A percentile compares a stretch with the other conserved stretches of the same genome.
phyloP scores from a whole-genome alignment of 2,888 invertebrate genomes.

The Phaedon cochleariae region DNA sequence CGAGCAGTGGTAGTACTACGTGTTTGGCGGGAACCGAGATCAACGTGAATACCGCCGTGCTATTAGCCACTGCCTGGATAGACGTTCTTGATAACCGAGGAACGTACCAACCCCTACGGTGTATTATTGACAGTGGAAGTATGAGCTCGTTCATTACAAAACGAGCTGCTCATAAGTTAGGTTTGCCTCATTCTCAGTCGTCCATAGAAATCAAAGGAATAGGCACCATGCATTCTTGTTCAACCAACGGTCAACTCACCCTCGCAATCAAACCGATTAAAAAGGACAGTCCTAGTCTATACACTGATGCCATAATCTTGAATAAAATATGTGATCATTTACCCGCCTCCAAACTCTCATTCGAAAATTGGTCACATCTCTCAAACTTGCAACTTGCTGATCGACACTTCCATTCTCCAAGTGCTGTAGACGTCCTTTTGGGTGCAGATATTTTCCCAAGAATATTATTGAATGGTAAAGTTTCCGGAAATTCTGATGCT shows the following conservation, averaged over 20 bases:
- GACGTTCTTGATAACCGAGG: background rate
- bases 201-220: slow-evolving; percentile 1
- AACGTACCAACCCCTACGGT: too few relatives aligned
- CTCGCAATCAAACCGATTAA: background rate
- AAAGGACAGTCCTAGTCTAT: background rate
- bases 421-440: background rate
- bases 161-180: background rate
- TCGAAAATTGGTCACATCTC: background rate
- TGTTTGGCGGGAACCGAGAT: background rate
- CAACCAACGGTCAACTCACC: background rate
- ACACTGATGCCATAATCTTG: background rate
- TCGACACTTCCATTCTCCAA: background rate
- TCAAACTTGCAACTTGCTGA: background rate
- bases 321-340: background rate
- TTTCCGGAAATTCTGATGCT: background rate
- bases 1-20: background rate
- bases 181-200: background rate
- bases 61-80: background rate
- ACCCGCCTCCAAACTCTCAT: background rate
- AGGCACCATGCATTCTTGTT: background rate
- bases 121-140: background rate
- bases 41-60: background rate
- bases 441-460: background rate
- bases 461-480: background rate
- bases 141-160: background rate